Evolutionary conservation across 2,797 vertebrate species (phyloP), one percentile per base, ranked within the genome.

Genomic region (Ctenosaura bakeri): DNA sequence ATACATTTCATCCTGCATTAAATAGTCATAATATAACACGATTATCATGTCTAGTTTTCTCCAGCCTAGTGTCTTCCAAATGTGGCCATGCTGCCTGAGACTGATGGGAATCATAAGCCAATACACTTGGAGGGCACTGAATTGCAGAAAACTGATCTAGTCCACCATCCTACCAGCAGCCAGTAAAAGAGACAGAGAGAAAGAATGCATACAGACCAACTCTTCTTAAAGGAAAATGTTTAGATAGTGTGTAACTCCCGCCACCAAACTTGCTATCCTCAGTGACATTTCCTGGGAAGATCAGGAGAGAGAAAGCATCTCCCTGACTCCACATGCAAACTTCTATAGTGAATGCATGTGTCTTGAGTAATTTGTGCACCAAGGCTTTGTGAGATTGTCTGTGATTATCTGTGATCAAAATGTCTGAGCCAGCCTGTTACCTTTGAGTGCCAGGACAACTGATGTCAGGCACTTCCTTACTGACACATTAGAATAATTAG

Each of bases 341-440:
- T n/a, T 73, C 29, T 14, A 12, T n/a, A 32, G n/a, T 73, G 29
- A 73, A 73, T 73, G 10, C n/a, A 14, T n/a, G 13, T 73, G n/a
- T 73, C 32, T n/a, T 13, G n/a, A 73, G 32, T 56, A 20, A 64
- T 64, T 64, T 52, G 32, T 46, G 4, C 42, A 2, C 42, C 42
- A 46, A 46, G 42, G 13, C 13, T 74, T 86, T 35, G 76, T 91
- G 56, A 46, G 42, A 46, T 46, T 46, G 42, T 46, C 42, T 46
- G 22, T 94, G 42, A 4, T 88, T 89, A 89, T 85, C 5, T 92
- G 76, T 90, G 90, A 95, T 93, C 91, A 90, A 91, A 92, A 93
- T 1, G 42, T 22, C 42, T 90, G 90, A 91, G 81, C 90, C 92
- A 91, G 90, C 90, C 91, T 88, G 54, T 0, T 0, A 74, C 76